A percentile compares a stretch with the other conserved stretches of the same genome.
Evolutionary conservation across 2,797 vertebrate genomes (phyloP).

Genomic region (Rhabdophis nuchalis): DNA sequence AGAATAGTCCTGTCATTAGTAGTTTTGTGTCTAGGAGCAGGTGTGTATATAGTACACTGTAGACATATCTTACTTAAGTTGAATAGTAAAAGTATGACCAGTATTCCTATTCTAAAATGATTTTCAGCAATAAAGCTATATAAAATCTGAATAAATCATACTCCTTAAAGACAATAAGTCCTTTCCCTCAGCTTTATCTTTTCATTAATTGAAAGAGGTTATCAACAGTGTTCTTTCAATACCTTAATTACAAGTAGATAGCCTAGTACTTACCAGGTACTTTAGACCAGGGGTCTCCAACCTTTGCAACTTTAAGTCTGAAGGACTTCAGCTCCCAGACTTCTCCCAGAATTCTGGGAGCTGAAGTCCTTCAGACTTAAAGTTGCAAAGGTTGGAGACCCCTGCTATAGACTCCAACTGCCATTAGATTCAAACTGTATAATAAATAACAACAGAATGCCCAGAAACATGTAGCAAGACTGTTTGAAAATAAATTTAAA

Average conservation of each 20-base stretch:
- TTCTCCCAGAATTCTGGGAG: too few species aligned
- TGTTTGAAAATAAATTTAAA: not conserved
- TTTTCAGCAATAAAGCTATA: not conserved
- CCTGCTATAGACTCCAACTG: not conserved
- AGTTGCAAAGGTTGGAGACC: too few species aligned
- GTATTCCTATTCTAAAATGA: not conserved
- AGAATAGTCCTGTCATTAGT: fast-evolving
- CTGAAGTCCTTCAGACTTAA: too few species aligned
- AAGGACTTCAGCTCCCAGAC: too few species aligned
- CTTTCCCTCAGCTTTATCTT: not conserved
- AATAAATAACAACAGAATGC: not conserved
- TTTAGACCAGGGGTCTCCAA: too few species aligned
- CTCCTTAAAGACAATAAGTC: not conserved
- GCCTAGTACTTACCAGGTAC: not conserved
- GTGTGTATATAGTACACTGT: not conserved
- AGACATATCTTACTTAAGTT: not conserved
- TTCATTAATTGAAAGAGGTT: not conserved
- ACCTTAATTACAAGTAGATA: not conserved
- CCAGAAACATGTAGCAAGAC: not conserved
- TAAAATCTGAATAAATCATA: not conserved
- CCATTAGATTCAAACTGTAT: not conserved
- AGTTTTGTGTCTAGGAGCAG: not conserved
- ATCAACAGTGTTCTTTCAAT: not conserved
- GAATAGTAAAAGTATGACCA: not conserved
- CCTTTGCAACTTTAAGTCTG: too few species aligned